Evolutionary conservation across 2,888 invertebrate species (phyloP), one percentile per base, ranked within the genome.

Genomic region (Maniola hyperantus): DNA sequence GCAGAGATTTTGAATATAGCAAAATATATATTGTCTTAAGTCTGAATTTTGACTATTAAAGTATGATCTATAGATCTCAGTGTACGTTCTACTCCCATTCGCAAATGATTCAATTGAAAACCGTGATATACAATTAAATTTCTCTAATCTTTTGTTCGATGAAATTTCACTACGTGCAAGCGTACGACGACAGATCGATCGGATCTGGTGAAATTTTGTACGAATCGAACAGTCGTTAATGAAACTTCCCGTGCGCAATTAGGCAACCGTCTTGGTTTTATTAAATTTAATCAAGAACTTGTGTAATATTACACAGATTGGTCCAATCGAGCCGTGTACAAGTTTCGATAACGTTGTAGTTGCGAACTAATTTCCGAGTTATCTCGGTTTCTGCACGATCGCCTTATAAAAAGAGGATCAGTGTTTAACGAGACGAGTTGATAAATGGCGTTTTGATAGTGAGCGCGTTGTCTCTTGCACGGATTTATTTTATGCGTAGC

Each of bases 261-360:
- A 91, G 86, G 85, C 85, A 88, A 85, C 85, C 87, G 83, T 89
- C 91, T 91, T 88, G 88, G 88, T 91, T 92, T 92, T 92, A 91
- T 92, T 91, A 92, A 92, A 91, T 92, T 92, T 92, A 92, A 92
- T 91, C 91, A 91, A 89, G 90, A 91, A 91, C 89, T 92, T 91
- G 84, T 88, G 89, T 85, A 91, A 91, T 91, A 91, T 89, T 88
- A 89, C 89, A 87, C 91, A 90, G 91, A 92, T 91, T 91, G 91
- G 89, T 72, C 88, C 87, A 88, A 91, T 91, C 90, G 83, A 81
- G 83, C 82, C 87, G 85, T 84, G 87, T 87, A 87, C 88, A 90
- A 91, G 91, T 91, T 92, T 86, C 89, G 87, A 91, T 91, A 88
- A 85, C 89, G 84, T 79, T 83, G 82, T 89, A 91, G 91, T 92